Evolutionary conservation across 2,113 vertebrate genomes (phyloP), one percentile per base, ranked within the genome.

Genomic region (Erinaceus europaeus): DNA sequence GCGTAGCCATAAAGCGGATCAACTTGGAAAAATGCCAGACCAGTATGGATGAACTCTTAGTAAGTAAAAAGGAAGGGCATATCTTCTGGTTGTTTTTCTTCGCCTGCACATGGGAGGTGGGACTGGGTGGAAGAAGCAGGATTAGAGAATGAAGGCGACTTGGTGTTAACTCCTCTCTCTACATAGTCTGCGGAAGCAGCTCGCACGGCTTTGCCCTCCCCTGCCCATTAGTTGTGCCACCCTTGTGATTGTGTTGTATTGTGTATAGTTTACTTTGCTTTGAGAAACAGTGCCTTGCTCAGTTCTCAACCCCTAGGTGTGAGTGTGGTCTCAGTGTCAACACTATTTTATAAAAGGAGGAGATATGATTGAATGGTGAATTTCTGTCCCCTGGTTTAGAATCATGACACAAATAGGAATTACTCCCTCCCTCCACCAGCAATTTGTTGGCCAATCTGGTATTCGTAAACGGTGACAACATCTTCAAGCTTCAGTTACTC

Each of bases 11-110:
- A 97, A 99, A 99, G 97, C 98, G 99, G 95, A 99, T 99, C 97
- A 99, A 99, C 97, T 96, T 99, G 97, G 99, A 99, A 97, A 99
- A 99, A 97, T 99, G 99, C 97, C 99, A 99, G 96, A 99, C 99
- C 95, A 99, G 99, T 97, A 99, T 99, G 99, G 99, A 99, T 77
- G 99, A 99, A 94, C 97, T 99, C 83, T 97, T 99, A 96, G 99
- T 99, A 98, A 98, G 98, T 97, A 95, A 83, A 87, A 69, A 38
- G 9, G 61, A 72, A 69, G 29, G n/a, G 27, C 64, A 0, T 5
- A 12, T 46, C 23, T 25, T 20, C 48, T 7, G 8, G 34, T 46
- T 53, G 42, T 44, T 88, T 71, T 53, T 0, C 61, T 75, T 88
- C 25, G 6, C 29, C 17, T 27, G 11, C 9, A 0, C 46, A 27